phyloP scores from a whole-genome alignment of 2,888 invertebrate species.

The Trissoscelio sp. region DNA sequence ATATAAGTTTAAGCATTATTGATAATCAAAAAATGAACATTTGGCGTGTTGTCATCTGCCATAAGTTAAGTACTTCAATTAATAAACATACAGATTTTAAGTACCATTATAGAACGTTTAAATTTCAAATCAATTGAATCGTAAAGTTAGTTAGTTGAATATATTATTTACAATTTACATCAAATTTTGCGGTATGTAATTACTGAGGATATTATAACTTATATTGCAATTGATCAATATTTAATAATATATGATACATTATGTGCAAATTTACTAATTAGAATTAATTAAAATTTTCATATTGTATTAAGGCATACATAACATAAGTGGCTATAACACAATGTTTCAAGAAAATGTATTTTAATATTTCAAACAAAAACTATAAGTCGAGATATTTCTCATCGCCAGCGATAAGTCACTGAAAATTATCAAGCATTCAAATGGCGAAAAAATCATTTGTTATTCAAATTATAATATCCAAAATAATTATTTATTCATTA shows the following conservation, averaged over 20 bases:
- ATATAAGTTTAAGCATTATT: background rate
- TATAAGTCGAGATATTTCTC: background rate
- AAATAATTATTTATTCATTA: slow-evolving; percentile 15
- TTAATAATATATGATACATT: background rate
- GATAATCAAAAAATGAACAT: too few relatives aligned
- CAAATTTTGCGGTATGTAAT: slow-evolving; percentile 21
- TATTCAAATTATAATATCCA: background rate
- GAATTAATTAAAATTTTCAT: background rate
- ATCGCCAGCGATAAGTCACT: slow-evolving; percentile 44
- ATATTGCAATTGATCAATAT: background rate
- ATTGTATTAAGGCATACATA: too few relatives aligned
- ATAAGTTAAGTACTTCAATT: background rate
- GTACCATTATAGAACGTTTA: background rate
- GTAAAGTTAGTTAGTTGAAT: slow-evolving; percentile 26
- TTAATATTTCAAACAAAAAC: background rate
- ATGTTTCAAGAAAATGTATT: too few relatives aligned
- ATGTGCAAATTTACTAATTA: too few relatives aligned
- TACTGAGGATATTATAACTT: slow-evolving; percentile 30
- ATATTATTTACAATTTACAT: slow-evolving; percentile 54
- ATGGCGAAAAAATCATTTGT: background rate
- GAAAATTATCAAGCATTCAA: background rate
- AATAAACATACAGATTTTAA: slow-evolving; percentile 2
- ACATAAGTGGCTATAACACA: too few relatives aligned
- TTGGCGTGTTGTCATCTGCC: too few relatives aligned
- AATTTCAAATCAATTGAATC: slow-evolving; percentile 15